phyloP scores from a whole-genome alignment of 2,888 invertebrate species.

The Mamestra brassicae region DNA sequence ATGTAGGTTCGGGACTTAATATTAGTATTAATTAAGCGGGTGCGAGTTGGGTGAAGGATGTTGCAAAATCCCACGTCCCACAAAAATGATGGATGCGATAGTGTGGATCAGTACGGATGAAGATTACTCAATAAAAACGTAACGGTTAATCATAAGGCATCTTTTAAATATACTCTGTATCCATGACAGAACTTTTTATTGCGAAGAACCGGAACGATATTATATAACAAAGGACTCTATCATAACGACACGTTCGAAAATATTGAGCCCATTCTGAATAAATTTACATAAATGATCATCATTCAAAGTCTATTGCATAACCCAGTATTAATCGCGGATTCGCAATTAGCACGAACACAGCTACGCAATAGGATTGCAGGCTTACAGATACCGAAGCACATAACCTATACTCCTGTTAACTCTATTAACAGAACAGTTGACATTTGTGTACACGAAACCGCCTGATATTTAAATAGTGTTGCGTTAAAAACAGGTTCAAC shows the following conservation, averaged over 20 bases:
- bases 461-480: constrained; percentile 65
- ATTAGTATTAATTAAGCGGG: too few relatives aligned
- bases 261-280: neutral
- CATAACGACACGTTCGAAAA: neutral
- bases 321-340: neutral
- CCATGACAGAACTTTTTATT: constrained; percentile 1
- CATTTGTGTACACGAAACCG: constrained; percentile 59
- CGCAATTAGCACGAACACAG: constrained; percentile 26
- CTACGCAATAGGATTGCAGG: constrained; percentile 18
- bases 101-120: constrained; percentile 2
- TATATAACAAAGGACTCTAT: neutral
- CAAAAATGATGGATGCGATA: constrained; percentile 16
- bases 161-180: neutral
- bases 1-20: too few relatives aligned
- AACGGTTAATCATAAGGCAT: neutral
- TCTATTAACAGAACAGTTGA: constrained; percentile 53
- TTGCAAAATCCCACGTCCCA: constrained; percentile 10
- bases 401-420: constrained; percentile 47
- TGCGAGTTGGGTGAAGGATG: neutral
- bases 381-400: constrained; percentile 15
- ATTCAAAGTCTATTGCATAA: neutral
- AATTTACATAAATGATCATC: constrained; percentile 5
- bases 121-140: constrained; percentile 25
- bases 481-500: constrained; percentile 62
- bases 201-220: neutral